phyloP scores from a whole-genome alignment of 2,113 vertebrate species.

The Megaceryle torquata region DNA sequence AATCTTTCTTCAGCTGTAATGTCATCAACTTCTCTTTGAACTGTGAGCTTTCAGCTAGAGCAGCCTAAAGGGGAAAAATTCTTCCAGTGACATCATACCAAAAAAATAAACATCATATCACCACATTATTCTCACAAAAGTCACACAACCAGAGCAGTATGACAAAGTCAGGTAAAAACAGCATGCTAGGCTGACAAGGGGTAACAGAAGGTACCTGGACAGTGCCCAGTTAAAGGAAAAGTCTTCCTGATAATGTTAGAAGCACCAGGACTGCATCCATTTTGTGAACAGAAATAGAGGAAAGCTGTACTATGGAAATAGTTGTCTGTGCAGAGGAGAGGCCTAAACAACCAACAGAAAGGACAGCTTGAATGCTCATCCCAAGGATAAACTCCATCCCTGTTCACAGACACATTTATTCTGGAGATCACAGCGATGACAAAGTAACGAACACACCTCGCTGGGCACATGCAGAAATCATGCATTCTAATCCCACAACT shows the following conservation, averaged over 20 bases:
- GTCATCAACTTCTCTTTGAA: constrained; percentile 81
- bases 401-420: constrained; percentile 7
- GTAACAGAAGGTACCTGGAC: constrained; percentile 37
- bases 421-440: neutral
- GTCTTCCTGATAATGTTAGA: constrained; percentile 38
- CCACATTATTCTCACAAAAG: neutral
- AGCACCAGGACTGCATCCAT: constrained; percentile 19
- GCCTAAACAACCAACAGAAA: constrained; percentile 52
- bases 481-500: neutral
- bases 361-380: constrained; percentile 32
- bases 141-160: constrained; percentile 4
- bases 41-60: constrained; percentile 78
- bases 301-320: constrained; percentile 43
- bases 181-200: neutral
- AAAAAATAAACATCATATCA: neutral
- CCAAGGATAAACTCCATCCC: neutral
- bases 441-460: neutral
- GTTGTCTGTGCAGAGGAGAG: constrained; percentile 43
- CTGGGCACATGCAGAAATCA: neutral
- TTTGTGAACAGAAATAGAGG: constrained; percentile 54
- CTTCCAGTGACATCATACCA: neutral
- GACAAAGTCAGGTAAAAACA: constrained; percentile 13
- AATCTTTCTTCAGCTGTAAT: constrained; percentile 79
- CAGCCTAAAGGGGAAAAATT: constrained; percentile 53
- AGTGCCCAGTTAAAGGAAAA: constrained; percentile 43